phyloP scores from a whole-genome alignment of 1,140 invertebrate species.

The Sarcophaga peregrina region DNA sequence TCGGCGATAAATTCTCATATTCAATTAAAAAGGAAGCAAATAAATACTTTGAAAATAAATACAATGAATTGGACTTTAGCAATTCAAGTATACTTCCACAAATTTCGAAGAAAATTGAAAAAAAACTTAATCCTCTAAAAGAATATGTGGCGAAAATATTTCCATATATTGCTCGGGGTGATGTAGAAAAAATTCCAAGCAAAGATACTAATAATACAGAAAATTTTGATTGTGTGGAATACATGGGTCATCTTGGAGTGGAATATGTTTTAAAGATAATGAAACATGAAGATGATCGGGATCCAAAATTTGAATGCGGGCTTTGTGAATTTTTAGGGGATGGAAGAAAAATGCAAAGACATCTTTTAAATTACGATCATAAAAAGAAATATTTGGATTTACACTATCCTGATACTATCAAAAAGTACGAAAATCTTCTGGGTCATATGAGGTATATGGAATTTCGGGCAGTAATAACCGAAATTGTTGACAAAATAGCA shows the following conservation, averaged over 20 bases:
- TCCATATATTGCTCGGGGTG: not conserved
- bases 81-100: not conserved
- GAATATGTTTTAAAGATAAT: constrained; percentile 46
- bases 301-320: constrained; percentile 45
- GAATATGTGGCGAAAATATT: not conserved
- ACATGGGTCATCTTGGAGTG: constrained; percentile 42
- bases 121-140: not conserved
- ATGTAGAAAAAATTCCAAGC: not conserved
- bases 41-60: not conserved
- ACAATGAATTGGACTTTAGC: not conserved
- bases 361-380: constrained; percentile 43
- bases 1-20: constrained; percentile 12
- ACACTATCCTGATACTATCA: constrained; percentile 42
- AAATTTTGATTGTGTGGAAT: not conserved
- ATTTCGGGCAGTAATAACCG: constrained; percentile 22
- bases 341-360: constrained; percentile 40
- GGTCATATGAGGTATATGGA: constrained; percentile 37
- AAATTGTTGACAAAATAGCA: constrained; percentile 34
- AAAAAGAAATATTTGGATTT: constrained; percentile 43
- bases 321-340: constrained; percentile 42
- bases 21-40: not conserved
- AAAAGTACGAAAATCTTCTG: constrained; percentile 35
- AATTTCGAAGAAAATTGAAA: not conserved
- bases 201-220: not conserved
- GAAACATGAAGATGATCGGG: constrained; percentile 24